Percentiles rank a stretch among this genome's conserved stretches.
These are phyloP conservation scores for Potamilus streckersoni DNA, from an alignment of 1,140 invertebrate species.

Conservation along the genomic window DNA sequence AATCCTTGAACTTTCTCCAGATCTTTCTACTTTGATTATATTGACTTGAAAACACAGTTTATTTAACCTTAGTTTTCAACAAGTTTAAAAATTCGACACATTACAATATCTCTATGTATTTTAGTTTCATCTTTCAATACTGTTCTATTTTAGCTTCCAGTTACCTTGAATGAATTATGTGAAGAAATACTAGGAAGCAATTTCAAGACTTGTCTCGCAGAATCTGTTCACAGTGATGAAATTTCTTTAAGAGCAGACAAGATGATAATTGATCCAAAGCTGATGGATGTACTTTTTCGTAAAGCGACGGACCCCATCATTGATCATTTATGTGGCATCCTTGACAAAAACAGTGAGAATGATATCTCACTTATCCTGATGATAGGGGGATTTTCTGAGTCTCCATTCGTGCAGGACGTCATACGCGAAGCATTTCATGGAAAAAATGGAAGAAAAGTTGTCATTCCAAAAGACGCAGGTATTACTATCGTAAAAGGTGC, in stretches of 20 bases:
- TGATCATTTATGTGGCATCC: constrained; percentile 26
- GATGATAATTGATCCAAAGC: constrained; percentile 2
- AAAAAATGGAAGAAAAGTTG: constrained; percentile 11
- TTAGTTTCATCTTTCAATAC: too few relatives aligned
- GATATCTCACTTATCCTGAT: constrained; percentile 26
- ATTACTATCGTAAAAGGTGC: constrained; percentile 36
- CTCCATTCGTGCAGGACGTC: constrained; percentile 27
- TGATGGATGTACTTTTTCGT: constrained; percentile 21
- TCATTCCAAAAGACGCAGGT: constrained; percentile 34
- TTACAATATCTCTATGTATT: too few relatives aligned
- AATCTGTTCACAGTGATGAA: constrained; percentile 8
- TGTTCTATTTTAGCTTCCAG: constrained; percentile 1
- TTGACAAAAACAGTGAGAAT: constrained; percentile 14
- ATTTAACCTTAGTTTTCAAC: too few relatives aligned
- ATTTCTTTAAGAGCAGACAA: constrained; percentile 23
- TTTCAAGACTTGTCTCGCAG: constrained; percentile 10
- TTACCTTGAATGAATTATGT: constrained; percentile 19
- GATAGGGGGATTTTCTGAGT: constrained; percentile 43
- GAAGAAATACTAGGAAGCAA: constrained; percentile 2
- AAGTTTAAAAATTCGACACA: too few relatives aligned
- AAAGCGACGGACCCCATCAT: constrained; percentile 31
- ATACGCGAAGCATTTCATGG: constrained; percentile 21
- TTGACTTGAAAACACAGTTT: too few relatives aligned
- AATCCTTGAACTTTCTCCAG: too few relatives aligned
- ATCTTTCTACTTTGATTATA: too few relatives aligned